Evolutionary conservation across 2,113 vertebrate genomes (phyloP), one percentile per base, ranked within the genome.

Genomic region (Hemicordylus capensis): DNA sequence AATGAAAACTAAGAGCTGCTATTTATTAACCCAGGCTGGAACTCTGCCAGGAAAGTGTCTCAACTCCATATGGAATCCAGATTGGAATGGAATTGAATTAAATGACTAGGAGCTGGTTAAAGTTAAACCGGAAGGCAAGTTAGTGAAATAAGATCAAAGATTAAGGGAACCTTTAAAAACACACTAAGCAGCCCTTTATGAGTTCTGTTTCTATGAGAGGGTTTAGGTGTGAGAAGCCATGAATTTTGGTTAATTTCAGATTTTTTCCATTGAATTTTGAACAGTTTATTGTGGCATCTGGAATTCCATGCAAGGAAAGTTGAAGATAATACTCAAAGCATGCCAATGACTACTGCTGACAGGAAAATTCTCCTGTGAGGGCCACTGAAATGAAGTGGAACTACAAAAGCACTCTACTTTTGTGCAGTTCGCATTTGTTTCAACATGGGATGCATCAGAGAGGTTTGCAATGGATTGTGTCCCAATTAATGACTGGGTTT

Each of bases 81-180:
- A 86, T 83, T 86, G 63, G 76, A 88, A 83, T 76, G 89, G 66
- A 91, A 92, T 73, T 90, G 90, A 92, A 94, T 92, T 92, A 92
- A 94, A 87, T 89, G 92, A 90, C 85, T 73, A 93, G 84, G 69
- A 87, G 83, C 83, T 93, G 85, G 92, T 94, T 95, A 93, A 95
- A 93, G 76, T 90, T 93, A 94, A 95, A 95, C 93, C 70, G 67
- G 73, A 90, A 72, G 94, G 88, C 8, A 48, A 63, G 64, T 20
- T 76, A 93, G 90, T 78, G 84, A 90, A 87, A 91, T 86, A 87
- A 92, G 92, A 94, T 76, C 87, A 94, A 93, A 94, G 93, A 93
- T 90, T 91, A 88, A 92, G 80, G 34, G 85, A 81, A 31, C 26
- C 26, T 84, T 81, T 0, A 9, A 64, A 80, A 83, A 72, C 22